phyloP scores from a whole-genome alignment of 2,113 vertebrate genomes.

The Stomatorhinus ivindoensis region DNA sequence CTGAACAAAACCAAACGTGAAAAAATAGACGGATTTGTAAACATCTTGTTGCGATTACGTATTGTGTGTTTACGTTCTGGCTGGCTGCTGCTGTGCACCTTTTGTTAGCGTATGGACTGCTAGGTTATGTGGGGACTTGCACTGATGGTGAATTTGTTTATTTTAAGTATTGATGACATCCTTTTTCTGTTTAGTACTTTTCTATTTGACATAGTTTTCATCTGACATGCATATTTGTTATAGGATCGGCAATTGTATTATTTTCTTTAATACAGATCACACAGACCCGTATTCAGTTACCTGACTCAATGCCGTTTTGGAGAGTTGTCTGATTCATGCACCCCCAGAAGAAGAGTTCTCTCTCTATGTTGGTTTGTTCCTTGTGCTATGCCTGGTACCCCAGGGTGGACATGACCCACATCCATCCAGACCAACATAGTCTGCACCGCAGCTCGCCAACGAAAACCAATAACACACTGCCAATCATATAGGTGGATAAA shows the following conservation, averaged over 20 bases:
- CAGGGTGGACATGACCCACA: background rate
- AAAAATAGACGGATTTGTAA: background rate
- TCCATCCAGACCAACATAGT: background rate
- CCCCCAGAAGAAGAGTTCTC: background rate
- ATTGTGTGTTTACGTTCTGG: background rate
- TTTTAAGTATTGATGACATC: background rate
- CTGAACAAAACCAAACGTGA: background rate
- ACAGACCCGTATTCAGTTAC: background rate
- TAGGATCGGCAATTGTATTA: background rate
- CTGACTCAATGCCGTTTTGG: background rate
- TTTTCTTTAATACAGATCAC: background rate
- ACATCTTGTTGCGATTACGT: background rate
- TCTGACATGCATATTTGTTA: background rate
- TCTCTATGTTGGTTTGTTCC: background rate
- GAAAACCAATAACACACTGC: background rate
- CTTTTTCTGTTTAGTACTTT: background rate
- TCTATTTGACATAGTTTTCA: background rate
- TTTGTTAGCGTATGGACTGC: background rate
- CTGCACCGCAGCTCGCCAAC: background rate
- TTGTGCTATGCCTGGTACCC: background rate
- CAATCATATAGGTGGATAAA: background rate
- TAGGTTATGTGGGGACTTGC: background rate
- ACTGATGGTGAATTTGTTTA: background rate
- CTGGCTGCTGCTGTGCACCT: background rate
- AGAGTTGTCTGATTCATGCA: background rate